Conservation (phyloP, 2,888 invertebrate genomes). For the Clepsis dumicolana region DNA sequence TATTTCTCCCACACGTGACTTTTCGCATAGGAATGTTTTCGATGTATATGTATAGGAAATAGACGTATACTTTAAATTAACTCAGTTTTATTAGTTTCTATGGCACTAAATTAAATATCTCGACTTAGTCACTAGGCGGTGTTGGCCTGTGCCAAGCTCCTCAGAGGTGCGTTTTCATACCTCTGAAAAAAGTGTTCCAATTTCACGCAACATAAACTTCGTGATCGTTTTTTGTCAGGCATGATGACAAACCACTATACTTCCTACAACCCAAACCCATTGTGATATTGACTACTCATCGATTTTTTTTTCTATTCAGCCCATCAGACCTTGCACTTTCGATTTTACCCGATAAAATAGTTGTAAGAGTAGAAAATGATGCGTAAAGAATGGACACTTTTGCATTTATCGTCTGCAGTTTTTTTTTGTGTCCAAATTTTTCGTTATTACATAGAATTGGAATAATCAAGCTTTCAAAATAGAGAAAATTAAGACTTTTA, state of each 20-base stretch:
- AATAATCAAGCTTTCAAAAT: background rate
- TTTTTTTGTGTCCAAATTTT: conserved; percentile 4
- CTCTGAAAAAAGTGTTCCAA: conserved; percentile 64
- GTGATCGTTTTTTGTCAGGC: conserved; percentile 77
- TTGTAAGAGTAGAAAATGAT: conserved; percentile 45
- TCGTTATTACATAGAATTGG: background rate
- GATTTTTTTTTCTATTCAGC: conserved; percentile 68
- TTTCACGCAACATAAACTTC: conserved; percentile 83
- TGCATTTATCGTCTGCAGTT: conserved; percentile 31
- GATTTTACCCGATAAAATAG: conserved; percentile 56
- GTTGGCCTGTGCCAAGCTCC: conserved; percentile 12
- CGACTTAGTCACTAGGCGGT: conserved; percentile 8
- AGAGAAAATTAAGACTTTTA: too few relatives aligned
- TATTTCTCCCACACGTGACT: too few relatives aligned
- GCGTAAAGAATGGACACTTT: conserved; percentile 51
- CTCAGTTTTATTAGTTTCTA: background rate
- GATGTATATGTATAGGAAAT: background rate
- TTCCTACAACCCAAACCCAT: conserved; percentile 71
- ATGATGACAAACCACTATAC: conserved; percentile 74
- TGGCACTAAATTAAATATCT: background rate
- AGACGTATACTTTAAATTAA: background rate
- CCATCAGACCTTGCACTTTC: conserved; percentile 78
- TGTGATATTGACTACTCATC: conserved; percentile 68
- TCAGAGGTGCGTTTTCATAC: conserved; percentile 44
- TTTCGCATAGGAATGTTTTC: too few relatives aligned